phyloP scores from a whole-genome alignment of 2,797 vertebrate genomes.

The Channallabes apus region DNA sequence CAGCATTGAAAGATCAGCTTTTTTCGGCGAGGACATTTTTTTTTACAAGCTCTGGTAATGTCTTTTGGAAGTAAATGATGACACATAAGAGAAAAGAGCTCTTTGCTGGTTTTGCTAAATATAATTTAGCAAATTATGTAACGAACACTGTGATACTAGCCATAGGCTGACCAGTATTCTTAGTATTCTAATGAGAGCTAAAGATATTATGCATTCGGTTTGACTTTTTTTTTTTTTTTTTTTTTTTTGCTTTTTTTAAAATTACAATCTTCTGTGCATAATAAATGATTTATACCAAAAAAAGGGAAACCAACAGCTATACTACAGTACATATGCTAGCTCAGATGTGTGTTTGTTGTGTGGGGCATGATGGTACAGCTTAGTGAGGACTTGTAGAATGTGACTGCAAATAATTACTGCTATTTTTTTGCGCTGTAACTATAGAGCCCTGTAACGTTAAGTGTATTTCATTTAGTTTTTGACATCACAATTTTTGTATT shows the following conservation, averaged over 20 bases:
- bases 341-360: constrained; percentile 42
- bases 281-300: constrained; percentile 32
- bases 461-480: constrained; percentile 8
- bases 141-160: constrained; percentile 73
- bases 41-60: constrained; percentile 42
- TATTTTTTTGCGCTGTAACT: constrained; percentile 41
- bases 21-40: constrained; percentile 41
- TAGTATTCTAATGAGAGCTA: constrained; percentile 38
- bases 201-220: constrained; percentile 43
- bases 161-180: constrained; percentile 47
- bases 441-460: constrained; percentile 43
- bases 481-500: not conserved
- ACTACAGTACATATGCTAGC: constrained; percentile 49
- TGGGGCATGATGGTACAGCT: constrained; percentile 39
- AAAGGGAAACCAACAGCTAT: constrained; percentile 24
- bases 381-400: constrained; percentile 32
- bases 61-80: constrained; percentile 42
- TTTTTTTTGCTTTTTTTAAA: constrained; percentile 24
- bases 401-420: constrained; percentile 38
- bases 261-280: constrained; percentile 27
- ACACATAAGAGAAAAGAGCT: constrained; percentile 24
- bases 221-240: constrained; percentile 32
- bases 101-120: constrained; percentile 57
- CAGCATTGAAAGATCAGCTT: constrained; percentile 47
- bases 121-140: constrained; percentile 28